A percentile compares a stretch with the other conserved stretches of the same genome.
Evolutionary conservation across 2,113 vertebrate species (phyloP).

Genomic region (Fulica atra): DNA sequence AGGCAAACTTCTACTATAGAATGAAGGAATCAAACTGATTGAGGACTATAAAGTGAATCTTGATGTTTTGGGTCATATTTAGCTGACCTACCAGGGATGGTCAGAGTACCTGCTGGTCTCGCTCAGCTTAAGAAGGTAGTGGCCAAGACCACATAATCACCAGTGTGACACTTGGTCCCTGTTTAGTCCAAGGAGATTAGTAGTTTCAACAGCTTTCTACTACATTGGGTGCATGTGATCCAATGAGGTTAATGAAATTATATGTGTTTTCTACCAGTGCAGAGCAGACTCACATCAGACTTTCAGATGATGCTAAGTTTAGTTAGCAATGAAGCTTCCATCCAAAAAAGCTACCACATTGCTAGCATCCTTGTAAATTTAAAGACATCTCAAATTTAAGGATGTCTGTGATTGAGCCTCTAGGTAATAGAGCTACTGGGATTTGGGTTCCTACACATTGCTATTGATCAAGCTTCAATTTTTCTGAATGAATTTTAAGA

Average conservation of each 20-base stretch:
- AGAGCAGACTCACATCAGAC: background rate
- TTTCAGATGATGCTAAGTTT: background rate
- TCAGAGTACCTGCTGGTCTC: background rate
- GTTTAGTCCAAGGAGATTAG: background rate
- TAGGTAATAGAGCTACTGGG: background rate
- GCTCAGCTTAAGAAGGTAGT: background rate
- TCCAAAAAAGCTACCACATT: background rate
- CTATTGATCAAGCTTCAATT: background rate
- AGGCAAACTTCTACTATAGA: background rate
- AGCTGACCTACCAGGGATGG: background rate
- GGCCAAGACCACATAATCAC: background rate
- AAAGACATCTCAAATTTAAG: background rate
- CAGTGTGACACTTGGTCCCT: background rate
- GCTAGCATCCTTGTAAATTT: background rate
- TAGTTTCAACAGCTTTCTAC: background rate
- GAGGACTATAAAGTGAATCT: background rate
- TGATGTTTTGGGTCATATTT: background rate
- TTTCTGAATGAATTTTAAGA: background rate
- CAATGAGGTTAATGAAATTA: background rate
- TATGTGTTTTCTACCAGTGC: background rate
- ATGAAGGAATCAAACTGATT: background rate
- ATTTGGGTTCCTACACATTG: background rate
- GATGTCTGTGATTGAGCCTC: background rate
- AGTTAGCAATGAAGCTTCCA: background rate
- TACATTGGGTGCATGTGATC: background rate